Evolutionary conservation across 2,888 invertebrate genomes (phyloP).

Genomic region (Meandrusa payeni): DNA sequence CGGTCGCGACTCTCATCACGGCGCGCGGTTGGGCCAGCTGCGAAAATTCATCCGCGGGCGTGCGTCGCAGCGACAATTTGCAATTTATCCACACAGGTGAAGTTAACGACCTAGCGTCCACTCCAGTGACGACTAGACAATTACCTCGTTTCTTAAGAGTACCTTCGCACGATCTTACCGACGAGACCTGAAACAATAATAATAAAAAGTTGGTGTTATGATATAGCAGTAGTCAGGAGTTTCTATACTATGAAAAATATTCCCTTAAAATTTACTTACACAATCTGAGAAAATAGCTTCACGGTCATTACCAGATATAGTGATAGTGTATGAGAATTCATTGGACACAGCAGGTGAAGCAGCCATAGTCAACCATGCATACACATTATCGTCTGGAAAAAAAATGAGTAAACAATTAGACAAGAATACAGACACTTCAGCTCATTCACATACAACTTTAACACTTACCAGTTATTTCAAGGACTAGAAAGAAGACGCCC

Average conservation of each 20-base stretch:
- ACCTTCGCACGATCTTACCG: constrained; percentile 69
- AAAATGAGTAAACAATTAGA: too few relatives aligned
- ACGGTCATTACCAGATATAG: constrained; percentile 69
- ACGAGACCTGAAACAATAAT: constrained; percentile 55
- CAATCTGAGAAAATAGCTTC: constrained; percentile 73
- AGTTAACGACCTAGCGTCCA: constrained; percentile 55
- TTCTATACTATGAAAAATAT: too few relatives aligned
- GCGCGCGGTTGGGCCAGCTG: constrained; percentile 59
- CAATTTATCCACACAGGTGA: constrained; percentile 51
- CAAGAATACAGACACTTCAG: too few relatives aligned
- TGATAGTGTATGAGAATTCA: constrained; percentile 63
- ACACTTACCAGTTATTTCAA: constrained; percentile 64
- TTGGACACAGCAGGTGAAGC: constrained; percentile 65
- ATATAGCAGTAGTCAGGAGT: too few relatives aligned
- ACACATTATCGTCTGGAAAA: constrained; percentile 52
- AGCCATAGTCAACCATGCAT: constrained; percentile 69
- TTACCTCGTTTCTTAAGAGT: constrained; percentile 65
- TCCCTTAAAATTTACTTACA: constrained; percentile 49
- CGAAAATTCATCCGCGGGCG: constrained; percentile 49
- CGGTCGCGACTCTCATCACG: constrained; percentile 65
- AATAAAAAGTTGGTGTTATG: constrained; percentile 6
- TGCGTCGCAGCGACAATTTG: constrained; percentile 59
- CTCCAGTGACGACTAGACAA: constrained; percentile 53
- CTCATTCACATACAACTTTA: neutral
- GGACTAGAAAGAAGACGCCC: constrained; percentile 71